phyloP scores from a whole-genome alignment of 2,888 invertebrate genomes.

The Noctuana brunneofusca region DNA sequence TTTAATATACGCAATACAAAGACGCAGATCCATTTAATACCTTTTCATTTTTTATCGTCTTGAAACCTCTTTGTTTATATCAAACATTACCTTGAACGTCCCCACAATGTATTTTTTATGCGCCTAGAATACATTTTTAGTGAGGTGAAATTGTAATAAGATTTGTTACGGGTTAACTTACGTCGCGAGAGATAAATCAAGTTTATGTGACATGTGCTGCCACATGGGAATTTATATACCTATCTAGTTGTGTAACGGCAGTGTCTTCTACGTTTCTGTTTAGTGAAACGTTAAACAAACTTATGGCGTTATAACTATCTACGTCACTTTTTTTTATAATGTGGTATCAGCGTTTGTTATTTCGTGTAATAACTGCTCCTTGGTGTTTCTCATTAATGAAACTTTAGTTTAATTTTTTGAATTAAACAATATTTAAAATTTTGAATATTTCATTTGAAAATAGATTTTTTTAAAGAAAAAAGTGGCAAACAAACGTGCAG shows the following conservation, averaged over 20 bases:
- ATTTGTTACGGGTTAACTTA: constrained; percentile 68
- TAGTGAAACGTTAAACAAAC: constrained; percentile 10
- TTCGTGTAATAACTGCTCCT: no score
- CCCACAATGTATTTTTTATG: constrained; percentile 28
- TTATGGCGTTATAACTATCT: not conserved
- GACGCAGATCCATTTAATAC: not conserved
- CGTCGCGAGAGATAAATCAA: constrained; percentile 77
- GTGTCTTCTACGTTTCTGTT: constrained; percentile 26
- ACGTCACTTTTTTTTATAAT: no score
- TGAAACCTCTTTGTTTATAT: constrained; percentile 13
- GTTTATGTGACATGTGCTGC: constrained; percentile 77
- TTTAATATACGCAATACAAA: not conserved
- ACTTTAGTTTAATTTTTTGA: no score
- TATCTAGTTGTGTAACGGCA: constrained; percentile 32
- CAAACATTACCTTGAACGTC: not conserved
- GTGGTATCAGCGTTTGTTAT: no score
- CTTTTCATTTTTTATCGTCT: constrained; percentile 6
- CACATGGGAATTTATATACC: constrained; percentile 70
- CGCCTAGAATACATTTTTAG: constrained; percentile 45
- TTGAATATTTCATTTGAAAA: no score
- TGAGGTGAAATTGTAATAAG: constrained; percentile 54
- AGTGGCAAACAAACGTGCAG: no score
- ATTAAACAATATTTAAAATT: no score
- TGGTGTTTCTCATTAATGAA: no score
- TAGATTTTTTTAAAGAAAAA: no score